These are phyloP conservation scores for Oreocharis arfaki DNA, from an alignment of 2,113 vertebrate genomes.

Conservation along the genomic window DNA sequence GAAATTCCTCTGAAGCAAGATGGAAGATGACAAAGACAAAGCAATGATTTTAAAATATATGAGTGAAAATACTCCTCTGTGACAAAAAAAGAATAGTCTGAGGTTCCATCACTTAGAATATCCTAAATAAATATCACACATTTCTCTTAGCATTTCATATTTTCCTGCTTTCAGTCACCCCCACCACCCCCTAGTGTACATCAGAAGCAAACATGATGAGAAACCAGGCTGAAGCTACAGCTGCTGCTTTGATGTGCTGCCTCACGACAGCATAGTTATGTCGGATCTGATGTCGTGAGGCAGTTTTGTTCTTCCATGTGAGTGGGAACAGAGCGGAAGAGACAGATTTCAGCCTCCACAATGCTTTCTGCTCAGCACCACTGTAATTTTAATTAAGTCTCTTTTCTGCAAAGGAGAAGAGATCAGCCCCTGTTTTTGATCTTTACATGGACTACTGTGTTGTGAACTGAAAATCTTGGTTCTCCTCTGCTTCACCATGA, in stretches of 20 bases:
- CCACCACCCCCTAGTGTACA: fast-evolving
- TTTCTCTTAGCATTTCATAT: not conserved
- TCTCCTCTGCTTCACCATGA: not conserved
- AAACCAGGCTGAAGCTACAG: not conserved
- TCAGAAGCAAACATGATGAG: not conserved
- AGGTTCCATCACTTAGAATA: not conserved
- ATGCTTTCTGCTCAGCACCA: not conserved
- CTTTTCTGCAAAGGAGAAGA: not conserved
- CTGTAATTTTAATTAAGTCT: not conserved
- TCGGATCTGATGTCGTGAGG: not conserved
- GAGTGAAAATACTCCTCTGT: not conserved
- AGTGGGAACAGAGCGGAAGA: not conserved
- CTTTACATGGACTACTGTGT: not conserved
- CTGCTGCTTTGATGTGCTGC: not conserved
- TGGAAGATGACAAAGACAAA: not conserved
- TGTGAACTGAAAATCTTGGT: not conserved
- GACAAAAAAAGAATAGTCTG: not conserved
- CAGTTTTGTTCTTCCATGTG: not conserved
- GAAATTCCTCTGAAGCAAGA: not conserved
- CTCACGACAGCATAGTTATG: not conserved
- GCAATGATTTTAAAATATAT: not conserved
- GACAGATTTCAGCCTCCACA: not conserved
- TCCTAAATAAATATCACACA: not conserved
- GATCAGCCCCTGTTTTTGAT: not conserved
- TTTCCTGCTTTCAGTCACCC: not conserved